A percentile compares a stretch with the other conserved stretches of the same genome.
Conservation (phyloP, 2,113 vertebrate species). For the Podarcis cretensis region DNA sequence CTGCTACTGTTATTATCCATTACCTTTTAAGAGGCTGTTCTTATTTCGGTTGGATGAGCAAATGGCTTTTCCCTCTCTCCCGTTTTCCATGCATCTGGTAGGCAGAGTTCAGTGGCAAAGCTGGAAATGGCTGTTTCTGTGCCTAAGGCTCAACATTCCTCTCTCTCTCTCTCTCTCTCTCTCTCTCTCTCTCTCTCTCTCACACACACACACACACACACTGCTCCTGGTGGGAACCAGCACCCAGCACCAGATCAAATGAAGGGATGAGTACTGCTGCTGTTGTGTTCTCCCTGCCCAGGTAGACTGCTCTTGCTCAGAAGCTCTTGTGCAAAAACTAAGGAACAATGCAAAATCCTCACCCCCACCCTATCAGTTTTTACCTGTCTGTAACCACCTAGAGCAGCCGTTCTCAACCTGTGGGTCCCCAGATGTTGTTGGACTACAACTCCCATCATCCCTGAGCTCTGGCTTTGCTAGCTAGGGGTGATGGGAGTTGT, state of each 20-base stretch:
- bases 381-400: not conserved
- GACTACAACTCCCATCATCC: too few relatives aligned
- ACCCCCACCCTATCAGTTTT: not conserved
- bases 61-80: not conserved
- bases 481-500: too few relatives aligned
- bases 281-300: not conserved
- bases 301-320: not conserved
- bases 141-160: not conserved
- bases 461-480: too few relatives aligned
- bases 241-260: not conserved
- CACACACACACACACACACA: too few relatives aligned
- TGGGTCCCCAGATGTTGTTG: too few relatives aligned
- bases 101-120: not conserved
- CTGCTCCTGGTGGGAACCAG: not conserved
- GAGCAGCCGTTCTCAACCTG: too few relatives aligned
- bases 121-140: not conserved
- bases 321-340: not conserved
- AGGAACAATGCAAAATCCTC: too few relatives aligned
- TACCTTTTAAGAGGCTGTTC: not conserved
- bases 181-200: too few relatives aligned
- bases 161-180: accelerated
- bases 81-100: not conserved
- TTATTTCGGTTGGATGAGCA: not conserved
- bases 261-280: not conserved
- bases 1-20: not conserved